Conservation (phyloP, 2,113 vertebrate species). For the Mionectes macconnelli region DNA sequence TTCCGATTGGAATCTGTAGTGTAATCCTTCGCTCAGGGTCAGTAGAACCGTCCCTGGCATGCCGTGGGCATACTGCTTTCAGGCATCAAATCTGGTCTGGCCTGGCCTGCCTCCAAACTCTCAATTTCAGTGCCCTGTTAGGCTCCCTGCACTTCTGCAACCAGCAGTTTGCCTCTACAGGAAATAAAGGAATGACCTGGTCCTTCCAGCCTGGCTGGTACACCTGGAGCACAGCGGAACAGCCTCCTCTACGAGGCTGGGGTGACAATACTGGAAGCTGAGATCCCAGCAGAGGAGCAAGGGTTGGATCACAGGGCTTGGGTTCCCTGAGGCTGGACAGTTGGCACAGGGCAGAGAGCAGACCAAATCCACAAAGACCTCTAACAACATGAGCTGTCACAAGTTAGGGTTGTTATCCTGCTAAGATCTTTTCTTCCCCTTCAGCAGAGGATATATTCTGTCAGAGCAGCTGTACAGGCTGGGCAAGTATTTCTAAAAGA, state of each 20-base stretch:
- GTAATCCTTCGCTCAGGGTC: background rate
- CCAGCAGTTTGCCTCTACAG: background rate
- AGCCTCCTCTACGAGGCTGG: fast-evolving
- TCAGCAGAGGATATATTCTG: background rate
- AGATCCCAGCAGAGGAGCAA: background rate
- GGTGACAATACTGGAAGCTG: fast-evolving
- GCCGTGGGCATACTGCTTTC: background rate
- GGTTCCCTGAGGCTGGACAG: fast-evolving
- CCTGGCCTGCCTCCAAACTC: background rate
- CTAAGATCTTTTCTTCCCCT: background rate
- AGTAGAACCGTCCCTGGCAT: background rate
- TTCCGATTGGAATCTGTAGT: background rate
- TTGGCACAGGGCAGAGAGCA: background rate
- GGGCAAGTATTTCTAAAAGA: background rate
- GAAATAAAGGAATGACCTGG: background rate
- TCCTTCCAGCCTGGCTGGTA: too few species aligned
- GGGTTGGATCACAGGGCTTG: background rate
- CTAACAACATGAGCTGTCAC: fast-evolving
- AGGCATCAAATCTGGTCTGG: background rate
- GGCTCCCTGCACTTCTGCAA: background rate
- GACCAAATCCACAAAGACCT: too few species aligned
- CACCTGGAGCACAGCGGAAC: fast-evolving
- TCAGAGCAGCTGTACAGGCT: background rate
- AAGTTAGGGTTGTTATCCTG: background rate
- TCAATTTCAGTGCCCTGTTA: too few species aligned